Evolutionary conservation across 2,113 vertebrate genomes (phyloP).

Genomic region (Limnothrissa miodon): DNA sequence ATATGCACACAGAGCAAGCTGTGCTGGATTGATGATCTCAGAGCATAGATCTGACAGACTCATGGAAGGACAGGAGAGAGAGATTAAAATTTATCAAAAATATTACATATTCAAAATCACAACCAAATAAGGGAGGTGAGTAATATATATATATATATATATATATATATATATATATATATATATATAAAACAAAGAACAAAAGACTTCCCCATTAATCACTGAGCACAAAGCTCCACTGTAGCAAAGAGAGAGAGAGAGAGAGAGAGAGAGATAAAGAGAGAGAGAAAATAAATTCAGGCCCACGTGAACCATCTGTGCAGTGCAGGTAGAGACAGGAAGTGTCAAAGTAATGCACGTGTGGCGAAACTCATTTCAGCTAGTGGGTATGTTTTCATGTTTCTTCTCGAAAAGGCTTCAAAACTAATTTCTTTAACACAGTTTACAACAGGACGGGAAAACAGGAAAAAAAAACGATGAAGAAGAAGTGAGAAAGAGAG

Average conservation of each 20-base stretch:
- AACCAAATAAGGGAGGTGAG: too few relatives aligned
- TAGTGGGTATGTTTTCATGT: background rate
- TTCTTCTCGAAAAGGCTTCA: background rate
- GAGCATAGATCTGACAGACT: background rate
- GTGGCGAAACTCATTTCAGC: background rate
- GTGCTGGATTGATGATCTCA: background rate
- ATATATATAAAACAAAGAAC: too few relatives aligned
- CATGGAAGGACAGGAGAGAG: background rate
- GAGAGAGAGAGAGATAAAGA: background rate
- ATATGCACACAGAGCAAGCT: background rate
- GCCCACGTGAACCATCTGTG: background rate
- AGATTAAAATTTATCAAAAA: too few relatives aligned
- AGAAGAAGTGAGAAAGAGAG: conserved; percentile 29
- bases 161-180: too few relatives aligned
- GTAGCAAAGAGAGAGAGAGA: too few relatives aligned
- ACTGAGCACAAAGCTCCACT: too few relatives aligned
- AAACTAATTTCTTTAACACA: background rate
- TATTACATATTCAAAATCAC: too few relatives aligned
- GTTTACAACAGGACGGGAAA: background rate
- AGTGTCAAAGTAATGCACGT: background rate
- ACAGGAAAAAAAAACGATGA: background rate
- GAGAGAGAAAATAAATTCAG: background rate
- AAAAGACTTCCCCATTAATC: too few relatives aligned
- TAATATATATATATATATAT: too few relatives aligned
- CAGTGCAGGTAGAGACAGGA: background rate